Base-by-base conservation (phyloP, 2,113 vertebrate genomes). In the Pao palembangensis region DNA sequence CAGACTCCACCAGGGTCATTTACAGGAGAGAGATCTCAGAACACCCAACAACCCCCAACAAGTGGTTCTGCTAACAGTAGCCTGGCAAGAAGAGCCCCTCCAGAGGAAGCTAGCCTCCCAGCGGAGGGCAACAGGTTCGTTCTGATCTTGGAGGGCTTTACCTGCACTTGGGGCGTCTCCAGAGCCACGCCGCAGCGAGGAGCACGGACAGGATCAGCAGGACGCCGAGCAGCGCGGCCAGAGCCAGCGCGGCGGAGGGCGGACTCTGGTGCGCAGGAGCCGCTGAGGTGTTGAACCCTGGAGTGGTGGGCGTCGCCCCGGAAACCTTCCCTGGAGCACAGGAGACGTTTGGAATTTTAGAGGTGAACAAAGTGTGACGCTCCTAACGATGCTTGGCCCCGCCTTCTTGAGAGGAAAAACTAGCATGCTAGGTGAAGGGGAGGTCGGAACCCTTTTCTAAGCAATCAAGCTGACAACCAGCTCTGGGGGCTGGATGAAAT, bases 281-380 rank as follows among this genome's bases (percentile, higher is more conserved):
- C 19, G 48, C 18, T 8, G 59, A 50, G 16, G 6, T 20, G 5
- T 50, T 55, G 5, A 42, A 6, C 13, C 0, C 2, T 8, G 61
- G n/a, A 5, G 6, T 23, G 51, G 58, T 6, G 16, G 0, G 3
- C 4, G 58, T 19, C 4, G 11, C 18, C 49, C 55, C 18, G 3
- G 51, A 70, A 41, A 34, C n/a, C 55, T 77, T 87, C 85, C 72
- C 86, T 89, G 67, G 6, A 58, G 53, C 17, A 67, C 51, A 47
- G 42, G 8, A 67, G 0, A 62, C 10, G 6, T 20, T 23, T 23
- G 21, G 21, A 3, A 23, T 23, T 7, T 17, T 25, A 25, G 34
- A 38, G 34, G 6, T 28, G 3, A 28, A 6, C 25, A n/a, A n/a
- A n/a, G n/a, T n/a, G n/a, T n/a, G n/a, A n/a, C n/a, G n/a, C 23